Evolutionary conservation across 1,140 invertebrate species (phyloP).

Genomic region (Mesaphorura yosii): DNA sequence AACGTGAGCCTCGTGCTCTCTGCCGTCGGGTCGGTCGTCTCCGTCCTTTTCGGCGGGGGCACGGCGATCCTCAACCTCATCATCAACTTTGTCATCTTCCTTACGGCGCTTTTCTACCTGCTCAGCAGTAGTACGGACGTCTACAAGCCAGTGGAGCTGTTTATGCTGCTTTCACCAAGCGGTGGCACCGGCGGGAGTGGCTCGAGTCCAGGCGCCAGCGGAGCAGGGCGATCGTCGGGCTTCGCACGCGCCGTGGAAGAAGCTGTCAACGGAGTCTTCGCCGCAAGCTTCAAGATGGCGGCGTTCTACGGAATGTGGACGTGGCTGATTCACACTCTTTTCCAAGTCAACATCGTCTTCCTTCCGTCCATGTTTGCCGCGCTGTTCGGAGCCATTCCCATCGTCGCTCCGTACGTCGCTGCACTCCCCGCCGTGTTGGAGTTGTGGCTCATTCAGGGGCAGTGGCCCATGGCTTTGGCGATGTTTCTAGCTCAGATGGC

Average conservation of each 20-base stretch:
- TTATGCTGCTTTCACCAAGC: constrained; percentile 59
- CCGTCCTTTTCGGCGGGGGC: constrained; percentile 73
- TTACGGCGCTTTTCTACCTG: constrained; percentile 91
- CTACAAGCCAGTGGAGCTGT: constrained; percentile 82
- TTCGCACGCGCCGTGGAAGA: constrained; percentile 28
- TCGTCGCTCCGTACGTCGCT: constrained; percentile 87
- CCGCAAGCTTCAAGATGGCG: constrained; percentile 91
- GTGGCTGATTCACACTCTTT: constrained; percentile 91
- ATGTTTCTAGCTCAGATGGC: constrained; percentile 75
- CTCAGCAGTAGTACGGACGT: constrained; percentile 73
- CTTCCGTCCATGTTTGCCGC: constrained; percentile 63
- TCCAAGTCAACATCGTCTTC: constrained; percentile 45
- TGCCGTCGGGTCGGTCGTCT: constrained; percentile 71
- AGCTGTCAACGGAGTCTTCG: constrained; percentile 68
- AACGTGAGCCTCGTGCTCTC: constrained; percentile 85
- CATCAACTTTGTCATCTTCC: constrained; percentile 85
- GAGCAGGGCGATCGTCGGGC: constrained; percentile 7
- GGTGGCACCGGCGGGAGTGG: constrained; percentile 47
- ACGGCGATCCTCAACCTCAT: constrained; percentile 87
- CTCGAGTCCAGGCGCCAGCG: too few relatives aligned
- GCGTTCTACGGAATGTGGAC: constrained; percentile 96
- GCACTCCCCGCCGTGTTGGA: constrained; percentile 85
- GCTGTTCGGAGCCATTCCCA: constrained; percentile 83
- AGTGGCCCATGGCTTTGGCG: constrained; percentile 58
- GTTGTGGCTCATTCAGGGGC: constrained; percentile 78